Evolutionary conservation across 2,797 vertebrate species (phyloP), one percentile per base, ranked within the genome.

Genomic region (Danio tinwini): DNA sequence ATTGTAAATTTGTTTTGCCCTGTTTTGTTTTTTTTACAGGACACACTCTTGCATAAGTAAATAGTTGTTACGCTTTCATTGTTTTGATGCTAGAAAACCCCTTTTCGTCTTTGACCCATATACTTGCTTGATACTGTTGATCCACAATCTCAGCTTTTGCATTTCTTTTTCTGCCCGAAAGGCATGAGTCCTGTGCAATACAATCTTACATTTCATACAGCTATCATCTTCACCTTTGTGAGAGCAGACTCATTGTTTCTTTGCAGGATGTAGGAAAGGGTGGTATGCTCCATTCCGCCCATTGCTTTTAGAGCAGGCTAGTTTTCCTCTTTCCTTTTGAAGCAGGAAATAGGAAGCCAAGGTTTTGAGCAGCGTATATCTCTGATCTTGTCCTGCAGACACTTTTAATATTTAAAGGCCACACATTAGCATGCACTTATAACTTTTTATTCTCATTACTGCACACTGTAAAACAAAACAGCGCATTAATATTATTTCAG

Each of bases 201-300:
- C 14, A 19, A 17, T 44, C 42, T 50, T 29, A 10, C 21, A 9
- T 72, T 76, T 75, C 64, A 17, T 21, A 3, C 16, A 21, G 9
- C 29, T 81, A 29, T 62, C 49, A 52, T 61, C 47, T 63, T 58
- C 37, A 19, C 40, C 14, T 81, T 39, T 62, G 81, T 75, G 55
- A 83, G 84, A 83, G 80, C 55, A 37, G 63, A 79, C 80, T 87
- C 82, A 92, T 93, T 94, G 92, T 94, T 77, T 89, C 72, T 72
- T 85, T 88, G 84, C 92, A 90, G 93, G 93, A 93, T 93, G 87
- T 92, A 94, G 94, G 93, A 95, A 93, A 93, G 92, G 93, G 93
- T 92, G 93, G 69, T 83, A 77, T 11, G 82, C 82, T 68, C 77
- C 78, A 85, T 85, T 90, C 79, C 84, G 64, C 74, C 74, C 85